A percentile compares a stretch with the other conserved stretches of the same genome.
phyloP scores from a whole-genome alignment of 2,113 vertebrate genomes.

The Megaceryle maxima region DNA sequence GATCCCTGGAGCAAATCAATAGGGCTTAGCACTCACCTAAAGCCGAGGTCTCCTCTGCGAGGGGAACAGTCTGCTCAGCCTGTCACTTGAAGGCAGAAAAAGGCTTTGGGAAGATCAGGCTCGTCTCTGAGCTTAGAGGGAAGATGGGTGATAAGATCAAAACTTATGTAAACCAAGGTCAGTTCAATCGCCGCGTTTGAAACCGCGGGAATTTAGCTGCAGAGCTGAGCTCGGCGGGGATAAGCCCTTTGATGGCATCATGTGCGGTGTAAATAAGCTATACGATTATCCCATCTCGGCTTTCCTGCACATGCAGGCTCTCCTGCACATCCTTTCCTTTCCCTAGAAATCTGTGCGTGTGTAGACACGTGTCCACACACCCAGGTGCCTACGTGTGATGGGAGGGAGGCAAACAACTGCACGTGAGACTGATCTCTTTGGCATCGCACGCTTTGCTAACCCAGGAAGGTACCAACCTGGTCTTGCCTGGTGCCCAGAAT shows the following conservation, averaged over 20 bases:
- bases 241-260: neutral
- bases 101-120: neutral
- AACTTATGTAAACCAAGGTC: neutral
- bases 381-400: fast-evolving
- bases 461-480: fast-evolving
- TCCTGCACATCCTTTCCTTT: fast-evolving
- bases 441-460: too few relatives aligned
- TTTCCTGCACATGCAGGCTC: neutral
- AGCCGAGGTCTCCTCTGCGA: neutral
- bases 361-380: fast-evolving
- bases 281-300: neutral
- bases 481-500: neutral
- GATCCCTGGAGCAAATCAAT: neutral
- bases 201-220: neutral
- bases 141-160: neutral
- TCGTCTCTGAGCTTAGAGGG: neutral
- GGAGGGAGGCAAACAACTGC: fast-evolving
- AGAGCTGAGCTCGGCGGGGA: neutral
- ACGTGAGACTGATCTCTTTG: fast-evolving
- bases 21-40: neutral
- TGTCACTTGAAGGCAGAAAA: neutral
- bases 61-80: neutral
- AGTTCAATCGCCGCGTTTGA: neutral
- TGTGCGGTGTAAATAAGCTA: neutral
- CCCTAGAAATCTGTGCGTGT: too few relatives aligned